Evolutionary conservation across 2,888 invertebrate species (phyloP).

Genomic region (Polylopha cassiicola): DNA sequence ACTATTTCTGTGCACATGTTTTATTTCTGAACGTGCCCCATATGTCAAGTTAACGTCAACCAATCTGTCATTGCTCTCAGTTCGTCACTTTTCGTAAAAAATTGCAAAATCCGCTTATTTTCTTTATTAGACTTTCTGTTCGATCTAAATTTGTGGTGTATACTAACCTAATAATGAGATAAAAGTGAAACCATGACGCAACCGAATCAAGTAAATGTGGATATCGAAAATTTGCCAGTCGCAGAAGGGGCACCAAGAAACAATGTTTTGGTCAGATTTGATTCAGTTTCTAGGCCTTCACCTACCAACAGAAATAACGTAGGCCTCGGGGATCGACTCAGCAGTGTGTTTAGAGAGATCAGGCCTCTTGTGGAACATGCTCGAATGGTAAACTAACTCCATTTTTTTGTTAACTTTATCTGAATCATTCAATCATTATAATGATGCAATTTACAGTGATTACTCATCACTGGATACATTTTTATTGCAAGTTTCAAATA

Average conservation of each 20-base stretch:
- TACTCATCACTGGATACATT: conserved; percentile 7
- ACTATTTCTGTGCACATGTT: background rate
- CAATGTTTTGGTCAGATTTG: conserved; percentile 51
- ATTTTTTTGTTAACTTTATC: background rate
- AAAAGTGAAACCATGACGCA: conserved; percentile 52
- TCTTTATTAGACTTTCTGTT: conserved; percentile 3
- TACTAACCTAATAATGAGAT: conserved; percentile 8
- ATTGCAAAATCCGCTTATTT: conserved; percentile 9
- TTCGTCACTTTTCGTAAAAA: conserved; percentile 16
- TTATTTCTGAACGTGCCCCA: conserved; percentile 1
- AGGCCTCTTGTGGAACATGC: conserved; percentile 81
- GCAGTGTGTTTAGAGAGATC: conserved; percentile 78
- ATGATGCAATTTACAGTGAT: conserved; percentile 19
- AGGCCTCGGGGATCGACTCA: conserved; percentile 64
- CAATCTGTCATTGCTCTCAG: conserved; percentile 12
- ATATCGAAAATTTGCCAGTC: conserved; percentile 59
- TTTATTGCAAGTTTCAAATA: conserved; percentile 1
- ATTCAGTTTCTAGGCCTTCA: conserved; percentile 51
- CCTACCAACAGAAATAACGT: conserved; percentile 51
- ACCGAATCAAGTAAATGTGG: conserved; percentile 59
- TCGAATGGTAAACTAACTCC: conserved; percentile 56
- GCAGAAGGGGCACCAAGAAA: conserved; percentile 47
- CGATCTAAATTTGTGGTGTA: conserved; percentile 6
- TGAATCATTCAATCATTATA: background rate
- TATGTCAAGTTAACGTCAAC: conserved; percentile 15